phyloP scores from a whole-genome alignment of 2,797 vertebrate species.

The Danio choprae region DNA sequence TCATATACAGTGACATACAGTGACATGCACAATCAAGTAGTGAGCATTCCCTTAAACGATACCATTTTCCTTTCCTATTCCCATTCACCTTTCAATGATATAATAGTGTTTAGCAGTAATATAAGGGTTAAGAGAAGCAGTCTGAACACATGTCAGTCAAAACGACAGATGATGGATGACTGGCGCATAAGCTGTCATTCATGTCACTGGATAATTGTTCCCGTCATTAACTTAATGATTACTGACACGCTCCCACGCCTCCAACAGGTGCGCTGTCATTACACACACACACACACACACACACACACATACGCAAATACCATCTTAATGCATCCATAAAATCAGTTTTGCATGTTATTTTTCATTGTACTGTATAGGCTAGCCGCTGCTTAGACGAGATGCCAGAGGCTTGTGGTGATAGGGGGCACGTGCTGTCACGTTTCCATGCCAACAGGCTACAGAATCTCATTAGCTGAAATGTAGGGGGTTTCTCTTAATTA shows the following conservation, averaged over 20 bases:
- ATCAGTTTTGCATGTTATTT: slow-evolving; percentile 12
- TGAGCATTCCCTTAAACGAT: slow-evolving; percentile 7
- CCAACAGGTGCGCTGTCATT: slow-evolving; percentile 46
- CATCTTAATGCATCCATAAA: slow-evolving; percentile 14
- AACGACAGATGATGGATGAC: slow-evolving; percentile 31
- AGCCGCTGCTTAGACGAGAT: slow-evolving; percentile 31
- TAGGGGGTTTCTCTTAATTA: slow-evolving; percentile 61
- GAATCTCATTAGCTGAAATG: slow-evolving; percentile 62
- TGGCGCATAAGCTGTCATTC: slow-evolving; percentile 25
- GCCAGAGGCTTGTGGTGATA: slow-evolving; percentile 30
- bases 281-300: slow-evolving; percentile 3
- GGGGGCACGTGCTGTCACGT: slow-evolving; percentile 52
- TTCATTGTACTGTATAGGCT: slow-evolving; percentile 16
- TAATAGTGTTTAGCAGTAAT: slow-evolving; percentile 26
- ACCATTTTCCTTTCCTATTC: slow-evolving; percentile 21
- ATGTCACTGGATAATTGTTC: slow-evolving; percentile 24
- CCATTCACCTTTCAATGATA: slow-evolving; percentile 12
- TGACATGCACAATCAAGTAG: not conserved
- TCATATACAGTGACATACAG: not conserved
- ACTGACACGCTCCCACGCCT: slow-evolving; percentile 45
- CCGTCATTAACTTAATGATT: slow-evolving; percentile 52
- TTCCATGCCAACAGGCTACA: slow-evolving; percentile 65
- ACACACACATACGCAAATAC: slow-evolving; percentile 5
- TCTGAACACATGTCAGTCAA: slow-evolving; percentile 45
- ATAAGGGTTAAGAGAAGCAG: slow-evolving; percentile 17